These are phyloP conservation scores for Scolopax bukidnonensis DNA, from an alignment of 2,797 vertebrate genomes.

Conservation along the genomic window DNA sequence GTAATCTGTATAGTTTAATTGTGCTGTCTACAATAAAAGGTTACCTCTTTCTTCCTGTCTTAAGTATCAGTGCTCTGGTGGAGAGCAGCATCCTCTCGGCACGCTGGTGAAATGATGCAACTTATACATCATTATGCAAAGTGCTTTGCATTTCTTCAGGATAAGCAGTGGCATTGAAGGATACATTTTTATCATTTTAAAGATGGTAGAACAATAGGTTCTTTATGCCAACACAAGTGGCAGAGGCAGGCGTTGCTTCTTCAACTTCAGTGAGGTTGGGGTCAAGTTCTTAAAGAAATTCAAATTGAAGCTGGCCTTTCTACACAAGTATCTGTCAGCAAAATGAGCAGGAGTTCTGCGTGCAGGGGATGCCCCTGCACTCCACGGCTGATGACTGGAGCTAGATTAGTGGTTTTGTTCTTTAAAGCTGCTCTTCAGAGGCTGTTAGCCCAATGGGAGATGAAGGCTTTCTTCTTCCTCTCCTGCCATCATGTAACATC, in stretches of 20 bases:
- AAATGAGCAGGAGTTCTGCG: not conserved
- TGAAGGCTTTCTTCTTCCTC: not conserved
- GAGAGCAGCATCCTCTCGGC: not conserved
- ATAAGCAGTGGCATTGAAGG: not conserved
- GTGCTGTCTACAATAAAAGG: not conserved
- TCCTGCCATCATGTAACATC: not conserved
- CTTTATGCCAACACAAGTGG: not conserved
- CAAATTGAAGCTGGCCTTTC: not conserved
- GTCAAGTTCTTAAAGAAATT: not conserved
- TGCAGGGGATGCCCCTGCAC: not conserved
- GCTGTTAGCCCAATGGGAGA: not conserved
- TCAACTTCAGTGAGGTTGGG: slow-evolving; percentile 8
- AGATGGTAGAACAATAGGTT: not conserved
- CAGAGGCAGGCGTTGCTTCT: not conserved
- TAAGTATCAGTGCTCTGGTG: not conserved
- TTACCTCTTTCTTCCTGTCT: not conserved
- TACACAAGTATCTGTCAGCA: not conserved
- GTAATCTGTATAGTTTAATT: not conserved
- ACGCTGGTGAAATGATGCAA: not conserved
- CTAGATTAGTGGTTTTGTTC: not conserved
- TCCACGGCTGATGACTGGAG: not conserved
- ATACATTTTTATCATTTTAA: not conserved
- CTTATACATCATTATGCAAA: not conserved
- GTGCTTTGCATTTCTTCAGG: slow-evolving; percentile 4
- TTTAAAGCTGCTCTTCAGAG: not conserved